phyloP scores from a whole-genome alignment of 2,888 invertebrate genomes.

The Byasa hedistus region DNA sequence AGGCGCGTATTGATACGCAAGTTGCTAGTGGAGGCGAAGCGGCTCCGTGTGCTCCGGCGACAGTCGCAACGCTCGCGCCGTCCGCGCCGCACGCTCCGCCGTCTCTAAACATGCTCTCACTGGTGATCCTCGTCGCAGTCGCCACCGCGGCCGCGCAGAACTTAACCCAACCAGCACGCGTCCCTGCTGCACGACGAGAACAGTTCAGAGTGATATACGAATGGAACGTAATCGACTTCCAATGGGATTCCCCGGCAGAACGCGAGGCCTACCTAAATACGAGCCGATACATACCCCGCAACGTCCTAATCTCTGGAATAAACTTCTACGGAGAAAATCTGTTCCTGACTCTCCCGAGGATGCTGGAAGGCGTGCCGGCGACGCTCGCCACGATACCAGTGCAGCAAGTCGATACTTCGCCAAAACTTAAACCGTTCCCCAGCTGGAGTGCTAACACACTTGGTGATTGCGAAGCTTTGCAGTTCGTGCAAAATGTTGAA shows the following conservation, averaged over 20 bases:
- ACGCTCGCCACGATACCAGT: slow-evolving; percentile 82
- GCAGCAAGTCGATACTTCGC: slow-evolving; percentile 73
- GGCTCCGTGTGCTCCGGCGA: slow-evolving; percentile 35
- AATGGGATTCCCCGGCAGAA: slow-evolving; percentile 81
- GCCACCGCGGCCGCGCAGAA: slow-evolving; percentile 68
- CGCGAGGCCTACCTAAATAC: slow-evolving; percentile 77
- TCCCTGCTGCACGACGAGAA: slow-evolving; percentile 61
- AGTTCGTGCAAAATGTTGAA: slow-evolving; percentile 87
- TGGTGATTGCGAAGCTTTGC: slow-evolving; percentile 84
- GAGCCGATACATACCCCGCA: slow-evolving; percentile 82
- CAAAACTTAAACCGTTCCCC: slow-evolving; percentile 84
- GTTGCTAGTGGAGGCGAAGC: slow-evolving; percentile 40
- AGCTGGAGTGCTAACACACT: slow-evolving; percentile 84
- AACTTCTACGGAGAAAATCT: slow-evolving; percentile 83
- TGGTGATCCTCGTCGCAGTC: slow-evolving; percentile 55
- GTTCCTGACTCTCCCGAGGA: slow-evolving; percentile 85
- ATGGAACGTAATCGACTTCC: slow-evolving; percentile 86
- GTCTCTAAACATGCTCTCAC: slow-evolving; percentile 53
- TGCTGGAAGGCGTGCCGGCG: slow-evolving; percentile 85
- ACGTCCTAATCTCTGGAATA: slow-evolving; percentile 84
- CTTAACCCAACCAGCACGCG: slow-evolving; percentile 52
- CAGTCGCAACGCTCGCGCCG: slow-evolving; percentile 64
- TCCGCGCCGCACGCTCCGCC: slow-evolving; percentile 58
- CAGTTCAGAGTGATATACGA: slow-evolving; percentile 86
- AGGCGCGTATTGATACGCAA: slow-evolving; percentile 48